Base-by-base conservation (phyloP, 1,140 invertebrate species). In the Drosophila sp. region DNA sequence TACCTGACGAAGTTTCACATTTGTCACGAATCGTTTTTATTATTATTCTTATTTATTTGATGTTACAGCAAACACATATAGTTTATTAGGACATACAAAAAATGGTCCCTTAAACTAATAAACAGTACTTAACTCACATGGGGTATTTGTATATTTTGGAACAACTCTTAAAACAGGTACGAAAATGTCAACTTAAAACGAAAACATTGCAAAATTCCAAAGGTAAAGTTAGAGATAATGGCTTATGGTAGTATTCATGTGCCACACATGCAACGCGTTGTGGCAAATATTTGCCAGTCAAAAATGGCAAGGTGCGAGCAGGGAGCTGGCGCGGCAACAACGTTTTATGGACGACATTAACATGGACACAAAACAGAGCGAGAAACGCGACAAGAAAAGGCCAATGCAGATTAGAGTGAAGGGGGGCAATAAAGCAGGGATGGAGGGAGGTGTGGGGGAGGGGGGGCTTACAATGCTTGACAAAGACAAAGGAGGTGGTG, bases 121-220 rank as follows among this genome's bases (percentile, higher is more conserved):
- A 50, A 29, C 46, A 6, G 7, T 14, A 2, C 13, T 18, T 32
- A 32, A 32, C 25, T 32, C 7, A n/a, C 7, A 18, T 50, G 74
- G 53, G 29, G 63, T 58, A 50, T 62, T 0, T 9, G 63, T 58
- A 50, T 62, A 2, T 9, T n/a, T 56, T 41, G 14, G 7, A 40
- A 5, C 4, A 27, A 48, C 14, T 13, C 36, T 13, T 38, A 34
- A 18, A 61, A 21, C n/a, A 29, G 16, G 64, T 40, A 54, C 57
- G 58, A 57, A 65, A 78, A 76, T 78, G 80, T 79, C 72, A 72
- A 70, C 40, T 18, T 32, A 61, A 76, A 83, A 83, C 72, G 54
- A 82, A 83, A 79, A 72, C 71, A 83, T 83, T 62, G 71, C 71
- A 32, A 80, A 80, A 77, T 78, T 76, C 76, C 62, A 61, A 64